These are phyloP conservation scores for Adoxophyes honmai DNA, from an alignment of 1,140 invertebrate species.

Conservation along the genomic window DNA sequence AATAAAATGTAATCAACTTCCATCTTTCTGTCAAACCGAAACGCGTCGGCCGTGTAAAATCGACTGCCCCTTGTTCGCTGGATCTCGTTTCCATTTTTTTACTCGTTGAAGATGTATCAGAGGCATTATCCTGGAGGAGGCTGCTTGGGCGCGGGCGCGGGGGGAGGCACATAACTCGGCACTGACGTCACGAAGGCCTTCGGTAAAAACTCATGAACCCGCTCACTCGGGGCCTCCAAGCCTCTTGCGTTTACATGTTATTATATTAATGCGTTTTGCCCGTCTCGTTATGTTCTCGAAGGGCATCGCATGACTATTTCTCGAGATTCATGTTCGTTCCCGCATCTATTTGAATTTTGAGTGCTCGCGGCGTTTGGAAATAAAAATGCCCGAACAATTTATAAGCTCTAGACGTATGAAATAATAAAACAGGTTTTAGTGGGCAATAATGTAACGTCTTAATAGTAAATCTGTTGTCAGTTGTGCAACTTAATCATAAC, in stretches of 20 bases:
- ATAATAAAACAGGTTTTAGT: conserved; percentile 14
- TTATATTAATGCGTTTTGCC: conserved; percentile 33
- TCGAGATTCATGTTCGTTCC: conserved; percentile 6
- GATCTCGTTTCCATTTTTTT: conserved; percentile 58
- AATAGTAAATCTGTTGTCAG: conserved; percentile 6
- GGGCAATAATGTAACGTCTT: conserved; percentile 14
- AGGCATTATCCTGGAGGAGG: conserved; percentile 63
- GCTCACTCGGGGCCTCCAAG: conserved; percentile 56
- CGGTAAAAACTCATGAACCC: conserved; percentile 68
- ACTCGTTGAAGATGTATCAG: conserved; percentile 60
- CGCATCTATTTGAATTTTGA: conserved; percentile 10
- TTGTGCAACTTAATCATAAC: conserved; percentile 16
- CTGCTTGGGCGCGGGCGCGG: conserved; percentile 47
- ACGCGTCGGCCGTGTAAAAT: conserved; percentile 54
- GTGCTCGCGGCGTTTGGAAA: neutral
- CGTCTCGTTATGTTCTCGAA: conserved; percentile 25
- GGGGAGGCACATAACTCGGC: conserved; percentile 55
- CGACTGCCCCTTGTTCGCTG: conserved; percentile 50
- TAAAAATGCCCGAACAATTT: conserved; percentile 7
- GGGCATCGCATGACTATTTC: conserved; percentile 20
- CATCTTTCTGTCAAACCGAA: conserved; percentile 47
- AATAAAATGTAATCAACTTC: conserved; percentile 23
- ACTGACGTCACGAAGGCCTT: conserved; percentile 55
- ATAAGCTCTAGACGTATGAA: conserved; percentile 10
- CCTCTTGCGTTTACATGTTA: conserved; percentile 56